Evolutionary conservation across 1,140 invertebrate genomes (phyloP).

Genomic region (Drosophila suzukii): DNA sequence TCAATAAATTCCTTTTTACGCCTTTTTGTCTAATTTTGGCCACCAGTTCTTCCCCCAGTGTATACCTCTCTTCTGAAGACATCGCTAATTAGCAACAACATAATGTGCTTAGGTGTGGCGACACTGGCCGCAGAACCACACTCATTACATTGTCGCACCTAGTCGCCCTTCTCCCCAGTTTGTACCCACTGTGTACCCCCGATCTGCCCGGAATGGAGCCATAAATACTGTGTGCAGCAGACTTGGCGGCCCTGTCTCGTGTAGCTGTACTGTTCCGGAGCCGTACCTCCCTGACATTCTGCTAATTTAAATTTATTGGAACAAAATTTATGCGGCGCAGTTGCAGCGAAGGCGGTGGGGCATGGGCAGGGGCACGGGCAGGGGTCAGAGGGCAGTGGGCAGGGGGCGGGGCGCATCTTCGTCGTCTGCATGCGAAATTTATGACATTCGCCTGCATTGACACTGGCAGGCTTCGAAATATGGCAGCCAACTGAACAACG

Average conservation of each 20-base stretch:
- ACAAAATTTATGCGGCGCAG: slow-evolving; percentile 67
- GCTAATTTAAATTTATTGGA: slow-evolving; percentile 82
- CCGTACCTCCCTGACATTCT: slow-evolving; percentile 49
- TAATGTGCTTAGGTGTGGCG: slow-evolving; percentile 65
- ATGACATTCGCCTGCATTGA: slow-evolving; percentile 72
- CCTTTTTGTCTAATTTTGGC: neutral
- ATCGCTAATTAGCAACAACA: slow-evolving; percentile 65
- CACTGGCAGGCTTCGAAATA: slow-evolving; percentile 68
- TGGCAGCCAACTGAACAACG: slow-evolving; percentile 34
- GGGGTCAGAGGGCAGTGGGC: neutral
- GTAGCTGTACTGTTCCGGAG: slow-evolving; percentile 39
- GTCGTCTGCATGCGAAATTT: slow-evolving; percentile 58
- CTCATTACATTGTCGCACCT: slow-evolving; percentile 48
- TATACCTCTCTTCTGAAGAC: slow-evolving; percentile 40
- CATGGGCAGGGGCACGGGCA: too few relatives aligned
- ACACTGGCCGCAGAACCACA: slow-evolving; percentile 37
- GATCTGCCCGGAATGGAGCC: slow-evolving; percentile 36
- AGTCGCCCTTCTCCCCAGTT: neutral
- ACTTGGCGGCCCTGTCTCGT: slow-evolving; percentile 46
- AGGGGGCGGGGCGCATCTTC: slow-evolving; percentile 25
- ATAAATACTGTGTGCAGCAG: slow-evolving; percentile 69
- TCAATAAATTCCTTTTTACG: too few relatives aligned
- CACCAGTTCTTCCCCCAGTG: neutral
- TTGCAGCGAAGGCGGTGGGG: slow-evolving; percentile 13
- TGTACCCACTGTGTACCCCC: neutral